A percentile compares a stretch with the other conserved stretches of the same genome.
Conservation (phyloP, 2,113 vertebrate genomes). For the Clarias macrocephalus region DNA sequence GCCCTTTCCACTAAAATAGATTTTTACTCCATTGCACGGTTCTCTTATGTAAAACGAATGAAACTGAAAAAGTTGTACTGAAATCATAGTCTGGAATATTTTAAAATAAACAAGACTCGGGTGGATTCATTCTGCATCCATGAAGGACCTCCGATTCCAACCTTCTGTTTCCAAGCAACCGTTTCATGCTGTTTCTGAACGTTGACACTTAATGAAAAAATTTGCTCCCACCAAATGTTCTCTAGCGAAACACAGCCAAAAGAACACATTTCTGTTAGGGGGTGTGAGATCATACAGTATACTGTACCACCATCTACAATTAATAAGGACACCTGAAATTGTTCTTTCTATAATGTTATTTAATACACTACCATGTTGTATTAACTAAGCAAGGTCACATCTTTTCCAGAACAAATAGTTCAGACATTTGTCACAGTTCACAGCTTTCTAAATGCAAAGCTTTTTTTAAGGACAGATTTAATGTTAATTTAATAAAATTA, state of each 20-base stretch:
- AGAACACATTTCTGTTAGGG: neutral
- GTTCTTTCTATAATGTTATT: neutral
- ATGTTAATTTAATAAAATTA: neutral
- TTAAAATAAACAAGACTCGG: conserved; percentile 14
- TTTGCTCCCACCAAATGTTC: conserved; percentile 22
- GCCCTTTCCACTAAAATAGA: conserved; percentile 23
- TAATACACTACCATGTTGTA: neutral
- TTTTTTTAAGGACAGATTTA: neutral
- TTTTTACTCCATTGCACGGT: conserved; percentile 19
- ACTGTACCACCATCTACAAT: neutral
- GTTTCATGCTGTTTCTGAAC: conserved; percentile 27
- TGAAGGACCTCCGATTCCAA: conserved; percentile 13
- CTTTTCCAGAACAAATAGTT: neutral
- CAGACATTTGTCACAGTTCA: neutral
- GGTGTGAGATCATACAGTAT: neutral
- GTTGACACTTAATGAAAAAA: conserved; percentile 8
- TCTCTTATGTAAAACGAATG: conserved; percentile 1
- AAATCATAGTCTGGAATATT: conserved; percentile 1
- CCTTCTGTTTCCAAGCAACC: conserved; percentile 48
- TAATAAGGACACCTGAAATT: neutral
- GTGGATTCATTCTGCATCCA: neutral
- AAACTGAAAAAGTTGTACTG: neutral
- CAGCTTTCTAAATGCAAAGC: neutral
- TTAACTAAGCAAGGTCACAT: neutral
- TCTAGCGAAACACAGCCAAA: neutral